Evolutionary conservation across 1,140 invertebrate species (phyloP), one percentile per base, ranked within the genome.

Genomic region (Ephestia elutella): DNA sequence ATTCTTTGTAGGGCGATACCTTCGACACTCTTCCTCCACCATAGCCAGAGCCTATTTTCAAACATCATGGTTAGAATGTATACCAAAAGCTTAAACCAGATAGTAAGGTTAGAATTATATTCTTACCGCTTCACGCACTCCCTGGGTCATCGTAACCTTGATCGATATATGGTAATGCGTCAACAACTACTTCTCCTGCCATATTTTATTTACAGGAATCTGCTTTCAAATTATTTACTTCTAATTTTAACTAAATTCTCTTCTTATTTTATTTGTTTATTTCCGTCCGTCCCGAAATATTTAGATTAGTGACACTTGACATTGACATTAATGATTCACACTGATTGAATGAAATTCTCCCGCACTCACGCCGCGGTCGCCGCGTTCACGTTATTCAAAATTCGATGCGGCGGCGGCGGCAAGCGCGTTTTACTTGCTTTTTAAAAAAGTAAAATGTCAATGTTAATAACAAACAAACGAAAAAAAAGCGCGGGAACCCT

Each of bases 1-100:
- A 89, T 99, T 99, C 85, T 99, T 99, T 0, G 97, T 99, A 1
- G 98, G 97, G 69, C 97, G 91, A 76, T 98, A 99, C 62, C 97
- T 90, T 69, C 96, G 91, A 56, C 96, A 99, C 91, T 99, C 98
- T 88, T 99, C 97, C 88, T 99, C 97, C 3, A 99, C 96, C 93
- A 99, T 95, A 2, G 95, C 94, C 64, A 98, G 88, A 1, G 97
- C 97, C 96, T 98, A 56, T 51, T 90, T 90, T 58, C 7, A 44
- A 10, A 15, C 7, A 15, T 44, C 4, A 17, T 38, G 13, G 19
- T 54, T 8, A 32, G 18, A 10, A 13, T 20, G 0, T 35, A 38
- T 3, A 38, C 17, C n/a, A 0, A 13, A 17, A 44, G 15, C n/a
- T 10, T n/a, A 15, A 15, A 15, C 2, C n/a, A 15, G 2, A 15